Evolutionary conservation across 2,113 vertebrate species (phyloP), one percentile per base, ranked within the genome.

Genomic region (Sylvilagus bachmani): DNA sequence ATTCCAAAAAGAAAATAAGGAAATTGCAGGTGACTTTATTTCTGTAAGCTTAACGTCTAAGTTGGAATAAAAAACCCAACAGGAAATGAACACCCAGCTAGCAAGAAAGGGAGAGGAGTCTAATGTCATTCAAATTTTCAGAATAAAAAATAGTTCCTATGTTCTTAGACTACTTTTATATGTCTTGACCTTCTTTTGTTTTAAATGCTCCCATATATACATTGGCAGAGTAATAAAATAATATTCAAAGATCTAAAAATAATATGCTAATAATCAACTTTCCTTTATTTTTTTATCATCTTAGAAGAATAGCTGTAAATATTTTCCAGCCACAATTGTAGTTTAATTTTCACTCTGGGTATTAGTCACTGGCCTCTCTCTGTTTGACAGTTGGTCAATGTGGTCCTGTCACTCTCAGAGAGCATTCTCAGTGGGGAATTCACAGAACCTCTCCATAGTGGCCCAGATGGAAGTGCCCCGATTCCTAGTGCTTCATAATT

Each of bases 331-430:
- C 83, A 86, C 67, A 83, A 2, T 77, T 79, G 70, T 29, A 67
- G 55, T 82, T 86, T 44, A 62, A 82, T 69, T 95, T 96, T 82
- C 80, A 83, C 11, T 58, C 73, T 17, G 85, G 49, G 31, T 89
- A 70, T 49, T 31, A 73, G 11, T 36, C 55, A 75, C 5, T 53
- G 24, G 2, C n/a, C 53, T n/a, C 25, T 64, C 29, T 92, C 22
- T 78, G 21, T 38, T 51, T 79, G 53, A 55, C 17, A 61, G 25
- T 6, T 69, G 51, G 51, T 85, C 74, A 58, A 61, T 27, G 31
- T 22, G 51, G 89, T 78, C 67, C 51, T 80, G 10, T 62, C 66
- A 66, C 13, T 61, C 24, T 55, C 17, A 79, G 12, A 83, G 53
- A 75, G 31, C 44, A 44, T 36, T 19, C 19, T 58, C 55, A 92